A percentile compares a stretch with the other conserved stretches of the same genome.
Conservation (phyloP, 30 jellyfish, hydroid and myxozoan genomes). For the Turritopsis dohrnii region DNA sequence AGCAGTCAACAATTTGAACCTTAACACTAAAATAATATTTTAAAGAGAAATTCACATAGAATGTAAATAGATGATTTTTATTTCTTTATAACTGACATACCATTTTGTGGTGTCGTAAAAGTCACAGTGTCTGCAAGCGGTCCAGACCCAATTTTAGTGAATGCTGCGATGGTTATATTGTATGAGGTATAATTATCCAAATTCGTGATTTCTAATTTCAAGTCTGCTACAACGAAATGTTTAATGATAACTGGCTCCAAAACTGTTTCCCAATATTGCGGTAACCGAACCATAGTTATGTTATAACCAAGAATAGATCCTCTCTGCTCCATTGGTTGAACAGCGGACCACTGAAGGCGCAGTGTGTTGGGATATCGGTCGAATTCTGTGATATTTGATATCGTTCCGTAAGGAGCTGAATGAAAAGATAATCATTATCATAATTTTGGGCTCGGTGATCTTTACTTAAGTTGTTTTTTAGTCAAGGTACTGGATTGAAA, state of each 20-base stretch:
- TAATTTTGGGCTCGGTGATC: no score
- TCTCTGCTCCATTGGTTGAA: background rate
- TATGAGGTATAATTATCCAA: background rate
- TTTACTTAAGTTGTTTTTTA: no score
- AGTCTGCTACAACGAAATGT: background rate
- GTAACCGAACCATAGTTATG: background rate
- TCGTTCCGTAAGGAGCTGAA: background rate
- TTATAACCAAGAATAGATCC: background rate
- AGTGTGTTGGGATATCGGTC: background rate
- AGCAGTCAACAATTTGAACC: no score
- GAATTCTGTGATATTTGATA: background rate
- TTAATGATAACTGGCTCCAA: background rate
- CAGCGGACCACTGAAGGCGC: background rate
- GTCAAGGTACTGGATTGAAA: no score
- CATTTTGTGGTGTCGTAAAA: background rate
- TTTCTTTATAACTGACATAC: background rate
- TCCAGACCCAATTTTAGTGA: background rate
- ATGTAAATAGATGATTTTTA: no score
- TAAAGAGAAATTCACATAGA: no score
- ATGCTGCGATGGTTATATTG: background rate
- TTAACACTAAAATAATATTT: no score
- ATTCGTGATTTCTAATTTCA: background rate
- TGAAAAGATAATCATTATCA: no score
- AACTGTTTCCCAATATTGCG: background rate
- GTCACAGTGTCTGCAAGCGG: background rate